Conservation (phyloP, 2,888 invertebrate genomes). For the Eupithecia tripunctaria region DNA sequence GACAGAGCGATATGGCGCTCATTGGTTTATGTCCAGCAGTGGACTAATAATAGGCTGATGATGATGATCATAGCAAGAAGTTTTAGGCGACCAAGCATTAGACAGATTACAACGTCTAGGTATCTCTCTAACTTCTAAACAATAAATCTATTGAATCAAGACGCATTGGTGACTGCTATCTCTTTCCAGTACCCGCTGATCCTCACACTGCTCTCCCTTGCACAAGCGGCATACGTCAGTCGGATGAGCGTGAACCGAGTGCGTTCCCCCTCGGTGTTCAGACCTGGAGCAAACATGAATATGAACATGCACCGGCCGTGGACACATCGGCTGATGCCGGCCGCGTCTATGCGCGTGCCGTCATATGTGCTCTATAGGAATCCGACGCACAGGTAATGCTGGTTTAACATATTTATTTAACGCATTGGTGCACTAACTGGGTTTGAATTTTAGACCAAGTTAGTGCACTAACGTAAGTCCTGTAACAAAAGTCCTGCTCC, state of each 20-base stretch:
- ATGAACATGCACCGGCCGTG: constrained; percentile 61
- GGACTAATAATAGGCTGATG: too few species aligned
- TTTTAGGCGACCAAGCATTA: too few species aligned
- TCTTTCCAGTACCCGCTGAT: constrained; percentile 48
- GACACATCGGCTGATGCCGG: constrained; percentile 59
- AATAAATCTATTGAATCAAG: background rate
- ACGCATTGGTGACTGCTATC: background rate
- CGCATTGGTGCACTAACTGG: too few species aligned
- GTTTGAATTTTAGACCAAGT: too few species aligned
- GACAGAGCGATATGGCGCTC: too few species aligned
- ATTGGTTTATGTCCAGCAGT: too few species aligned
- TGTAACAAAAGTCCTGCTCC: too few species aligned
- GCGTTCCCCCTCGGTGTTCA: constrained; percentile 65
- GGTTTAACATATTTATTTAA: too few species aligned
- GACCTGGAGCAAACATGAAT: constrained; percentile 65
- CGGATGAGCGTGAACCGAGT: constrained; percentile 65
- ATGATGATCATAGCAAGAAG: too few species aligned
- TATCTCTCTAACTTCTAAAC: background rate
- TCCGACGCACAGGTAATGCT: constrained; percentile 61
- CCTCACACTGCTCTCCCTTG: constrained; percentile 61
- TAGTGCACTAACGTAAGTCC: too few species aligned
- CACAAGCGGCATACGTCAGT: constrained; percentile 68
- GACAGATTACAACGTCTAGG: too few species aligned
- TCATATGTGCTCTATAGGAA: constrained; percentile 67
- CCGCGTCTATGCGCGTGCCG: constrained; percentile 67